These are phyloP conservation scores for Pristionchus japonicus DNA, from an alignment of 2,888 invertebrate genomes.

Conservation along the genomic window DNA sequence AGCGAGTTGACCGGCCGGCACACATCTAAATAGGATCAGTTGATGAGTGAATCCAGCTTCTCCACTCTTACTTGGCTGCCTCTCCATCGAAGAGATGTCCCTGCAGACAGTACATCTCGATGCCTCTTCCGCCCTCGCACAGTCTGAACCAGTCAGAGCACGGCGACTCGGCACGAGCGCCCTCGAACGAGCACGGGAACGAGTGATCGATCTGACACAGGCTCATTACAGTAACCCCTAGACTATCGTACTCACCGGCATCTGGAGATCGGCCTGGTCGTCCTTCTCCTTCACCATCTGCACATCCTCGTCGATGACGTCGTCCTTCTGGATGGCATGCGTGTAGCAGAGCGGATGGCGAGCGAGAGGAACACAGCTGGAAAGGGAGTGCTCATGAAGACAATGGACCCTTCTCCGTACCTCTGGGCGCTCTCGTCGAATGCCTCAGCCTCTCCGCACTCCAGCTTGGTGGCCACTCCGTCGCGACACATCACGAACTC, in stretches of 20 bases:
- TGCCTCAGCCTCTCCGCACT: neutral
- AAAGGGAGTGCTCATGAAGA: neutral
- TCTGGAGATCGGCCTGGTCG: slow-evolving; percentile 9
- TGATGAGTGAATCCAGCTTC: neutral
- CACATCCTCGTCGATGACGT: slow-evolving; percentile 19
- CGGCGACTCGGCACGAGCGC: neutral
- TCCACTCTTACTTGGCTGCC: neutral
- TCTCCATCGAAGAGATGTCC: slow-evolving; percentile 31
- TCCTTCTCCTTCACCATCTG: slow-evolving; percentile 20
- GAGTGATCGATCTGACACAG: slow-evolving; percentile 34
- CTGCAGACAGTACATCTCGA: slow-evolving; percentile 36
- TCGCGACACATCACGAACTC: neutral
- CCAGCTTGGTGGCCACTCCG: neutral
- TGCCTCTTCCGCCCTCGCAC: slow-evolving; percentile 23
- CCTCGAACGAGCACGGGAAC: slow-evolving; percentile 19
- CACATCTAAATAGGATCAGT: neutral
- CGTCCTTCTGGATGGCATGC: neutral
- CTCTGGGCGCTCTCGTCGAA: slow-evolving; percentile 19
- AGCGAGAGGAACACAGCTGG: slow-evolving; percentile 16
- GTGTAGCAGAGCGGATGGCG: slow-evolving; percentile 7
- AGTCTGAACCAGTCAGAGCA: slow-evolving; percentile 42
- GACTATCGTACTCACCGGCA: slow-evolving; percentile 18
- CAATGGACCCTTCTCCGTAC: neutral
- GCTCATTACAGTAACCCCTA: neutral
- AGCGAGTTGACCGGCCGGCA: slow-evolving; percentile 31